These are phyloP conservation scores for Haliclystus octoradiatus DNA, from an alignment of 30 jellyfish, hydroid and myxozoan genomes.

Conservation along the genomic window DNA sequence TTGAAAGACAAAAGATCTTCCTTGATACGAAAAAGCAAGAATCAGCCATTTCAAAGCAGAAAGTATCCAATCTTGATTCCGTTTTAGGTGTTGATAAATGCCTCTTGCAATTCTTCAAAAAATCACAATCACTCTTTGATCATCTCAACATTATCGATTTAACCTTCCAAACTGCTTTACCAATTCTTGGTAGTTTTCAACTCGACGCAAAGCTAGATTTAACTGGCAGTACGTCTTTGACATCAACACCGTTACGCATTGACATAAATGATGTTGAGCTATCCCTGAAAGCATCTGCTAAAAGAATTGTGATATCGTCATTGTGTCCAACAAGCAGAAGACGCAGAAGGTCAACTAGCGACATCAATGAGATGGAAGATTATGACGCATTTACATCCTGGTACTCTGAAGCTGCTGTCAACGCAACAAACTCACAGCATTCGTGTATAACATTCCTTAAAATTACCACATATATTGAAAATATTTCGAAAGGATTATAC, in stretches of 20 bases:
- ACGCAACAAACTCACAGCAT: background rate
- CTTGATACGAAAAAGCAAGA: background rate
- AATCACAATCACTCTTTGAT: background rate
- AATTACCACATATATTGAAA: background rate
- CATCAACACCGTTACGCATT: background rate
- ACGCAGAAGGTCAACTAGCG: background rate
- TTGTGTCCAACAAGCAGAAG: background rate
- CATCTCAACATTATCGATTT: background rate
- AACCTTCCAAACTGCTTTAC: background rate
- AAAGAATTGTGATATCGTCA: background rate
- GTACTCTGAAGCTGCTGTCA: background rate
- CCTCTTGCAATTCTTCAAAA: background rate
- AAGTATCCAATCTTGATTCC: background rate
- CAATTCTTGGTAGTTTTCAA: background rate
- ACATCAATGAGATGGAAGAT: background rate
- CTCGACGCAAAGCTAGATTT: background rate
- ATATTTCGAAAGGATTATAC: background rate
- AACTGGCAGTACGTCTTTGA: background rate
- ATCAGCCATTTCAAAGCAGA: background rate
- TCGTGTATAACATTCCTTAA: background rate
- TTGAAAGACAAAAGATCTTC: constrained; percentile 7
- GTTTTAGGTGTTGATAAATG: background rate
- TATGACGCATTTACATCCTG: background rate
- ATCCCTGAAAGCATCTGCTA: background rate
- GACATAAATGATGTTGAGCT: background rate